Base-by-base conservation (phyloP, 2,888 invertebrate genomes). In the Agriopis marginaria region DNA sequence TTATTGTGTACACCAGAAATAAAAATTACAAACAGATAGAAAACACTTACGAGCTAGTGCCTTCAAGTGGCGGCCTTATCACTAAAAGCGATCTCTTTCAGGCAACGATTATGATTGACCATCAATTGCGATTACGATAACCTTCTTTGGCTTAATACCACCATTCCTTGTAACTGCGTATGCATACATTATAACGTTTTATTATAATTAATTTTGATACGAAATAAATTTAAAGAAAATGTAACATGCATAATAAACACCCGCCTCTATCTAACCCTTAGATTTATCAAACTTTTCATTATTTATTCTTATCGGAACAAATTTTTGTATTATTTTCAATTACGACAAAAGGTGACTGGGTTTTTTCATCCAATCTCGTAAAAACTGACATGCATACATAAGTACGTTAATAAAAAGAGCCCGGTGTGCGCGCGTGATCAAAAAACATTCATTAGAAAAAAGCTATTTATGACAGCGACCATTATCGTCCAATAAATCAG, bases 401-500 rank as follows among this genome's bases (percentile, higher is more conserved):
- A 90, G 85, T 86, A 83, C 85, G 86, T 89, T 87, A 86, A 88
- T 86, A 89, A 90, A 89, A 89, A 89, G 81, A 79, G 90, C 89
- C 91, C 82, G 92, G 92, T 91, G 92, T 84, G 79, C 81, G 80
- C 84, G 85, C 86, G 82, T 83, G 84, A 76, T 78, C 79, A 88
- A 90, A 92, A 93, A 92, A 89, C 81, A 83, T 89, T 90, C 88
- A 89, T 89, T 91, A 89, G 83, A 89, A 93, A 92, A 93, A 93
- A 93, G 88, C 92, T 93, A 92, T 94, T 93, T 94, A 93, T 93
- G 93, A 94, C 94, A 93, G 92, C 86, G 89, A 79, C 93, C 88
- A 94, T 94, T 94, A 93, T 92, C 93, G 89, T 93, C 91, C 85
- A 93, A 94, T 94, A 94, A 94, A 94, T 94, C 94, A 94, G 94